Evolutionary conservation across 2,797 vertebrate genomes (phyloP), one percentile per base, ranked within the genome.

Genomic region (Melanotaenia trifasciata): DNA sequence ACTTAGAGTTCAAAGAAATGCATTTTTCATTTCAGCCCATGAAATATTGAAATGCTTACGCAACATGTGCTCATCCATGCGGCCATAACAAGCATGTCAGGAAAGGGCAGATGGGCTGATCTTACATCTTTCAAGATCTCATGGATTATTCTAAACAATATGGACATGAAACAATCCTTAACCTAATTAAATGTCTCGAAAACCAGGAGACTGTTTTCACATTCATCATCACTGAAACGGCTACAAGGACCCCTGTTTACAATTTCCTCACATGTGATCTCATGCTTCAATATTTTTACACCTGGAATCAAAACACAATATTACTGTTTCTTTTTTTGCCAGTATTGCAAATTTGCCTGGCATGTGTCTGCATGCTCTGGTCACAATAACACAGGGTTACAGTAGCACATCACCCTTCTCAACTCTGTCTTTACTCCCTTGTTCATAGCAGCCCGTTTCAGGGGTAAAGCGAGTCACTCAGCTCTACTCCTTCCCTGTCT

Each of bases 1-100:
- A 88, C 92, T 92, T 87, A 90, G 61, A 85, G 89, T 91, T 87
- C 80, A 89, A 78, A 80, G 68, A 58, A 61, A 92, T 94, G 89
- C 85, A 92, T 94, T 90, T 94, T 94, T 94, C 54, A 94, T 93
- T 66, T 74, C 4, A 10, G 43, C 20, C 75, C 68, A 88, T 95
- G 56, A 92, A 95, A 94, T 94, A 95, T 94, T 94, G 66, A 95
- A 86, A 66, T 64, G 58, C 90, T 95, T 95, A 94, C n/a, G 91
- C 92, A 95, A 94, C 83, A 61, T 76, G 72, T 83, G 65, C 77
- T 87, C 87, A 89, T 78, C 67, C 86, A 81, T 69, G 84, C 83
- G 67, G 79, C 83, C 79, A 60, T 77, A 89, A 88, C 81, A 66
- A 33, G 45, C 61, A 28, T 89, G 90, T 87, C 85, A 85, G 85